phyloP scores from a whole-genome alignment of 1,140 invertebrate species.

The Drosophila nigrodunni region DNA sequence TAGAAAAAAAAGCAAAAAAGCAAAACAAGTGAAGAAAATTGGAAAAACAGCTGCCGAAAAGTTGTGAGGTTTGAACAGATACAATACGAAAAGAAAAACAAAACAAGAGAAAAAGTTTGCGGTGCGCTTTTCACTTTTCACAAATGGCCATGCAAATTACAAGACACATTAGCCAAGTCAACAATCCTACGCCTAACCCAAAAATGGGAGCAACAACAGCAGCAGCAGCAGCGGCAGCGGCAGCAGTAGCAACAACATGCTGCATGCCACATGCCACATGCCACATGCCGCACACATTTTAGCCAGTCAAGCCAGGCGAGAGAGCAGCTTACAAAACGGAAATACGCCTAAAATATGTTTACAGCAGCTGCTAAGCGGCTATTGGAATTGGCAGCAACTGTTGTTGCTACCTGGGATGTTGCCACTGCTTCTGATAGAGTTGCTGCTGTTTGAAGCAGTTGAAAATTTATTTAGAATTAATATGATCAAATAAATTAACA shows the following conservation, averaged over 20 bases:
- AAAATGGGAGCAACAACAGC: slow-evolving; percentile 73
- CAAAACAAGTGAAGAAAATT: slow-evolving; percentile 13
- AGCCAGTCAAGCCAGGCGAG: slow-evolving; percentile 20
- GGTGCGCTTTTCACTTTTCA: slow-evolving; percentile 75
- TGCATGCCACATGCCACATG: slow-evolving; percentile 35
- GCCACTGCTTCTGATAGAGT: slow-evolving; percentile 2
- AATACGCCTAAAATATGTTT: slow-evolving; percentile 75
- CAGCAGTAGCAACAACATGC: slow-evolving; percentile 37
- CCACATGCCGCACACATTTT: slow-evolving; percentile 30
- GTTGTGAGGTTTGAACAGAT: neutral
- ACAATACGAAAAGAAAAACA: neutral
- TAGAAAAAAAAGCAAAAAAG: slow-evolving; percentile 32
- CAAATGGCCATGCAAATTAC: slow-evolving; percentile 83
- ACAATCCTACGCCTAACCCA: slow-evolving; percentile 77
- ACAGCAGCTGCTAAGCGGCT: slow-evolving; percentile 65
- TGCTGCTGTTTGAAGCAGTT: neutral
- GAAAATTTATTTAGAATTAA: neutral
- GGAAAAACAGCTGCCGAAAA: slow-evolving; percentile 45
- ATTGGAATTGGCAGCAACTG: slow-evolving; percentile 38
- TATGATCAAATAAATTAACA: neutral
- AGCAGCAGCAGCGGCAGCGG: neutral
- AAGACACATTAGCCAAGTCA: slow-evolving; percentile 78
- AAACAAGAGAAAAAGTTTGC: slow-evolving; percentile 27
- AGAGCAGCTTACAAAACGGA: slow-evolving; percentile 67
- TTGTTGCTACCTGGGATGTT: neutral